A percentile compares a stretch with the other conserved stretches of the same genome.
These are phyloP conservation scores for Drosophila littoralis DNA, from an alignment of 1,140 invertebrate species.

Conservation along the genomic window DNA sequence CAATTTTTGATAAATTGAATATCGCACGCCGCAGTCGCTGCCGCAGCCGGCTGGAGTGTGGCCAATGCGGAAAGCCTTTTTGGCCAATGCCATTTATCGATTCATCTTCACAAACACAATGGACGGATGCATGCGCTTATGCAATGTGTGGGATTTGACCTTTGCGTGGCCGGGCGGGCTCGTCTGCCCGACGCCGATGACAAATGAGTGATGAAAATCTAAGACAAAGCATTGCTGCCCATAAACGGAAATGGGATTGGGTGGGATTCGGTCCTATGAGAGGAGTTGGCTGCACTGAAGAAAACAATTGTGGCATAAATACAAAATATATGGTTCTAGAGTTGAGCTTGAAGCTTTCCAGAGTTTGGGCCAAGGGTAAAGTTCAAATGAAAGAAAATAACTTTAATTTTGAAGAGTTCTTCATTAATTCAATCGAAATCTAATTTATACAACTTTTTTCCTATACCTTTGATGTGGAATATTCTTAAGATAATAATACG, in stretches of 20 bases:
- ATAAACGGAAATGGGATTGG: slow-evolving; percentile 43
- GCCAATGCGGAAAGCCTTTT: slow-evolving; percentile 36
- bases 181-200: slow-evolving; percentile 56
- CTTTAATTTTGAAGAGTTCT: too few relatives aligned
- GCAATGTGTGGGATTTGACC: slow-evolving; percentile 76
- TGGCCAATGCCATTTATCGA: slow-evolving; percentile 42
- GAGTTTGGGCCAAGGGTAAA: too few relatives aligned
- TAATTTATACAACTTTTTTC: too few relatives aligned
- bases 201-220: slow-evolving; percentile 75
- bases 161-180: slow-evolving; percentile 30
- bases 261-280: neutral
- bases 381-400: too few relatives aligned
- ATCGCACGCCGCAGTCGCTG: slow-evolving; percentile 40
- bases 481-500: too few relatives aligned
- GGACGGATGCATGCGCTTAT: slow-evolving; percentile 42
- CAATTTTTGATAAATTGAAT: slow-evolving; percentile 75
- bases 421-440: too few relatives aligned
- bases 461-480: too few relatives aligned
- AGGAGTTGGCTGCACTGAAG: slow-evolving; percentile 2
- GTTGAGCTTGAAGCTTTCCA: too few relatives aligned
- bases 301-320: too few relatives aligned
- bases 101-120: slow-evolving; percentile 59
- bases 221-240: slow-evolving; percentile 38
- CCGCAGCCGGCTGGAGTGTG: neutral
- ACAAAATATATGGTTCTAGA: too few relatives aligned